phyloP scores from a whole-genome alignment of 2,113 vertebrate genomes.

The Hydrolagus affinis region DNA sequence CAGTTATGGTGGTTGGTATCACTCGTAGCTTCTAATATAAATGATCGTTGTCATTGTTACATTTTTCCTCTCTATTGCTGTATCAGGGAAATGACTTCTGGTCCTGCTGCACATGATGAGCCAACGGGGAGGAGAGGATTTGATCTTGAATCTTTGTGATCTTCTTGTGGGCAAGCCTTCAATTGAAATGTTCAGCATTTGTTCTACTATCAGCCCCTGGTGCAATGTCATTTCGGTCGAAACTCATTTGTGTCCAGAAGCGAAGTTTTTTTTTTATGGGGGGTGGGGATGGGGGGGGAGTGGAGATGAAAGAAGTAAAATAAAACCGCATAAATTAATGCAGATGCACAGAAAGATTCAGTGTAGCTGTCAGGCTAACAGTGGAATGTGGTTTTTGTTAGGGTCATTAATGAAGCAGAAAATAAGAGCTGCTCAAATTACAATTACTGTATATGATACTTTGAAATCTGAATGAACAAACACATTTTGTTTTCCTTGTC shows the following conservation, averaged over 20 bases:
- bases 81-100: not conserved
- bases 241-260: not conserved
- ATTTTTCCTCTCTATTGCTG: not conserved
- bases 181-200: not conserved
- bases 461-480: not conserved
- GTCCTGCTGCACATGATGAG: not conserved
- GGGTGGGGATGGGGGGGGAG: no score
- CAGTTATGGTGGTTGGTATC: no score
- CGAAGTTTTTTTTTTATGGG: not conserved
- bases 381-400: not conserved
- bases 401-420: no score
- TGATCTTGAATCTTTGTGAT: not conserved
- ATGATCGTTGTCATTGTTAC: not conserved
- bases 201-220: not conserved
- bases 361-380: not conserved
- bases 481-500: not conserved
- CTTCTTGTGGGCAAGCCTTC: not conserved
- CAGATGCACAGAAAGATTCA: not conserved
- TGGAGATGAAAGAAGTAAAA: not conserved
- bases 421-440: not conserved
- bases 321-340: not conserved
- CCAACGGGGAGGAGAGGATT: not conserved
- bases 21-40: not conserved
- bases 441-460: no score
- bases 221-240: not conserved